phyloP scores from a whole-genome alignment of 1,140 invertebrate species.

The Calephelis virginiensis region DNA sequence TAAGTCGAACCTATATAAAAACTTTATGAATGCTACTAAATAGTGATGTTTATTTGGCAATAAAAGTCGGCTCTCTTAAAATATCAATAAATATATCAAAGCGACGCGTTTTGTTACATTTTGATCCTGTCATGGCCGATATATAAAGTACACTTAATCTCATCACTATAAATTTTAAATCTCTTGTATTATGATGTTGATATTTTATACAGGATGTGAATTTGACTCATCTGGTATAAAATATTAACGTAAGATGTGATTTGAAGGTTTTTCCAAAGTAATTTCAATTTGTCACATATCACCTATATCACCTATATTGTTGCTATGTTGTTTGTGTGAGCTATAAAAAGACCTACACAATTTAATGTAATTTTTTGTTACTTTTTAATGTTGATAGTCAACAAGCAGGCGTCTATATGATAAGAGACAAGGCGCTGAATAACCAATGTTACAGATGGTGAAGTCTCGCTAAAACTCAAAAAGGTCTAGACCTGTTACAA shows the following conservation, averaged over 20 bases:
- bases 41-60: conserved; percentile 65
- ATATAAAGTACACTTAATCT: conserved; percentile 6
- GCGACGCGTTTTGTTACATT: conserved; percentile 37
- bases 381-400: no score
- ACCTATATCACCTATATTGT: no score
- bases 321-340: no score
- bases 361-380: no score
- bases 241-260: not conserved
- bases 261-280: no score
- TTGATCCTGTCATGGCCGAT: conserved; percentile 40
- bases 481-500: no score
- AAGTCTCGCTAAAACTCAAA: no score
- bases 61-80: conserved; percentile 58
- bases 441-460: no score
- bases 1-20: conserved; percentile 23
- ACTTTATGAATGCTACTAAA: conserved; percentile 61
- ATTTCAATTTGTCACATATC: no score
- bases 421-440: no score
- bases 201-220: not conserved
- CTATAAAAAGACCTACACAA: no score
- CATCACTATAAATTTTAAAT: conserved; percentile 7
- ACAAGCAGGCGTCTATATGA: no score
- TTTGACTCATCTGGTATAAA: not conserved
- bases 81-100: conserved; percentile 67
- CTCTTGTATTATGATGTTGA: not conserved